phyloP scores from a whole-genome alignment of 2,888 invertebrate species.

The Coenonympha glycerion region DNA sequence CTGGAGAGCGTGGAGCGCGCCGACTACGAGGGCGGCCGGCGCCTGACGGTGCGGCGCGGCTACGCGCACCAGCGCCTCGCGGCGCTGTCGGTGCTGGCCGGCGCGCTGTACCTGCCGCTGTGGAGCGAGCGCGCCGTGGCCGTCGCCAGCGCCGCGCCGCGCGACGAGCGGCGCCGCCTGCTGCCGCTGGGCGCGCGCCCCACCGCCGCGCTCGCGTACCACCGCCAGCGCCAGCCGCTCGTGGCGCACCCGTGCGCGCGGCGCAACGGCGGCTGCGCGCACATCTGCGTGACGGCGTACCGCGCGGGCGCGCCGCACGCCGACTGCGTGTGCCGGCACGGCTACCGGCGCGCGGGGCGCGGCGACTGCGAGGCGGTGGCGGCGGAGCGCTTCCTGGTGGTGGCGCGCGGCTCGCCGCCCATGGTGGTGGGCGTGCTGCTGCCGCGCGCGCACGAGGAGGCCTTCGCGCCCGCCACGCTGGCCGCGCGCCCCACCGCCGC shows the following conservation, averaged over 20 bases:
- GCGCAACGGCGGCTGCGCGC: conserved; percentile 82
- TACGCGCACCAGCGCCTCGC: conserved; percentile 88
- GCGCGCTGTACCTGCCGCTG: conserved; percentile 83
- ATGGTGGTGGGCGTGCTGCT: conserved; percentile 81
- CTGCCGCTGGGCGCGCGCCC: conserved; percentile 77
- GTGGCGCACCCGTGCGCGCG: conserved; percentile 81
- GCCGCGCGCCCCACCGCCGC: conserved; percentile 43
- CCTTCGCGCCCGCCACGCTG: conserved; percentile 80
- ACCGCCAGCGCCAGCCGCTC: conserved; percentile 85
- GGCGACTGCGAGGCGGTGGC: conserved; percentile 78
- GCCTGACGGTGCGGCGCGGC: conserved; percentile 81
- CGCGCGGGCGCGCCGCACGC: conserved; percentile 59
- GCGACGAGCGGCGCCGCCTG: conserved; percentile 88
- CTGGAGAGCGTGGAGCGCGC: conserved; percentile 89
- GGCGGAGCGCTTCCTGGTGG: conserved; percentile 77
- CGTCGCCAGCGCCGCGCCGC: conserved; percentile 91
- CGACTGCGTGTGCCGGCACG: conserved; percentile 83
- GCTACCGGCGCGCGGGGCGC: conserved; percentile 77
- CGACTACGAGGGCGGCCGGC: conserved; percentile 85
- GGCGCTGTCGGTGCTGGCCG: conserved; percentile 86
- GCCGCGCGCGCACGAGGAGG: conserved; percentile 71
- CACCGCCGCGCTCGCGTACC: conserved; percentile 84
- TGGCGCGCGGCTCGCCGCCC: conserved; percentile 74
- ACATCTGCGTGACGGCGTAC: conserved; percentile 83
- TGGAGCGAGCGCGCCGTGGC: conserved; percentile 88